These are phyloP conservation scores for Onthophagus sagittarius DNA, from an alignment of 2,888 invertebrate species.

Conservation along the genomic window DNA sequence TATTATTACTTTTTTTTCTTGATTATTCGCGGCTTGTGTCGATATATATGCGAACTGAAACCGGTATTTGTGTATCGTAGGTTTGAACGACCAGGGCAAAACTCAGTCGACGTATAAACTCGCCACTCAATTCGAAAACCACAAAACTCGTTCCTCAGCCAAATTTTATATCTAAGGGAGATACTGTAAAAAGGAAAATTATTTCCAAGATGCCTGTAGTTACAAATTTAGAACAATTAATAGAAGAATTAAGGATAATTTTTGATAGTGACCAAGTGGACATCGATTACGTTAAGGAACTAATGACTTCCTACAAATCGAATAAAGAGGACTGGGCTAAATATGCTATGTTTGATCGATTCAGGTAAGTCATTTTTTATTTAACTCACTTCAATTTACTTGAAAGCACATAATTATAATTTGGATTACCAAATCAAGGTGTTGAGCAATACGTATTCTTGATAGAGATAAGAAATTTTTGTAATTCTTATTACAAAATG, in stretches of 20 bases:
- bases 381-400: background rate
- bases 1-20: background rate
- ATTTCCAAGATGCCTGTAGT: constrained; percentile 39
- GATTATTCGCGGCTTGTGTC: background rate
- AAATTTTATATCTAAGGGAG: no score
- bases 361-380: constrained; percentile 60
- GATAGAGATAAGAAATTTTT: background rate
- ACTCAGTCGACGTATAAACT: background rate
- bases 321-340: constrained; percentile 89
- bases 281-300: constrained; percentile 81
- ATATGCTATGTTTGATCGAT: constrained; percentile 91
- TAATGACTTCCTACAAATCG: constrained; percentile 79
- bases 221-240: constrained; percentile 57
- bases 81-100: constrained; percentile 1
- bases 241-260: constrained; percentile 67
- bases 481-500: background rate
- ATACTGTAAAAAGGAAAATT: background rate
- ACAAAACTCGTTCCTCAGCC: background rate
- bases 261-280: constrained; percentile 82
- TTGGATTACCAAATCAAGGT: background rate
- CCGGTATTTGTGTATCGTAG: constrained; percentile 5
- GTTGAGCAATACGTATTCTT: background rate
- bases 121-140: background rate
- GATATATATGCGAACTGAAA: background rate
- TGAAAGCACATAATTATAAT: background rate